Percentiles rank a stretch among this genome's conserved stretches.
These are phyloP conservation scores for Drosophila vallismaia DNA, from an alignment of 2,888 invertebrate genomes.

Conservation along the genomic window DNA sequence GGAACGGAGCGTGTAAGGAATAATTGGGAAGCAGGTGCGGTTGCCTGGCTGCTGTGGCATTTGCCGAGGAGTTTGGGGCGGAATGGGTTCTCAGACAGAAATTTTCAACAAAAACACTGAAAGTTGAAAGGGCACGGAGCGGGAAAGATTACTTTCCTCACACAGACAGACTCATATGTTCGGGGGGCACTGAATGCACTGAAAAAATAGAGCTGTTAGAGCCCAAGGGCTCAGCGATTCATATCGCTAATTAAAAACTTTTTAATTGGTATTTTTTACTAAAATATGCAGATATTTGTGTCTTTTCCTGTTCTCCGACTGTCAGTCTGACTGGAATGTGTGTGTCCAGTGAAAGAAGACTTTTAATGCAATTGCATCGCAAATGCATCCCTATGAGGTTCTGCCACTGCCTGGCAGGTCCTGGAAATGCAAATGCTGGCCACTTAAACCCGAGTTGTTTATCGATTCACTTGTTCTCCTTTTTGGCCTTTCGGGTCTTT, in stretches of 20 bases:
- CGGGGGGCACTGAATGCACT: neutral
- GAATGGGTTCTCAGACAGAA: conserved; percentile 19
- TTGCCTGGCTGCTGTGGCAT: conserved; percentile 3
- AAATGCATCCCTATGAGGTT: neutral
- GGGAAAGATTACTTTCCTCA: neutral
- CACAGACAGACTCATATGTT: neutral
- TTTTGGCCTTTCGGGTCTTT: neutral
- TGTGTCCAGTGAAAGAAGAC: conserved; percentile 1
- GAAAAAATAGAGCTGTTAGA: neutral
- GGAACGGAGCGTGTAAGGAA: neutral
- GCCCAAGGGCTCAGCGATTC: neutral
- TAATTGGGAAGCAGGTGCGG: conserved; percentile 6
- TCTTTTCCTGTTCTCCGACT: neutral
- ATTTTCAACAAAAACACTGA: conserved; percentile 23
- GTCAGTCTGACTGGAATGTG: no score
- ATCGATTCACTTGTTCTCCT: conserved; percentile 18
- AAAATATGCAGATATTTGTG: neutral
- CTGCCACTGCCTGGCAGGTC: neutral
- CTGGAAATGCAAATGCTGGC: conserved; percentile 3
- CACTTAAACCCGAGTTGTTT: conserved; percentile 23
- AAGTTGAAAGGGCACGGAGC: neutral
- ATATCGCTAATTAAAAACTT: neutral
- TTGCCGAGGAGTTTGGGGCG: conserved; percentile 5
- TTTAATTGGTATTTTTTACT: neutral
- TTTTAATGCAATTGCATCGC: conserved; percentile 22